Evolutionary conservation across 2,797 vertebrate species (phyloP).

Genomic region (Macropus fuliginosus): DNA sequence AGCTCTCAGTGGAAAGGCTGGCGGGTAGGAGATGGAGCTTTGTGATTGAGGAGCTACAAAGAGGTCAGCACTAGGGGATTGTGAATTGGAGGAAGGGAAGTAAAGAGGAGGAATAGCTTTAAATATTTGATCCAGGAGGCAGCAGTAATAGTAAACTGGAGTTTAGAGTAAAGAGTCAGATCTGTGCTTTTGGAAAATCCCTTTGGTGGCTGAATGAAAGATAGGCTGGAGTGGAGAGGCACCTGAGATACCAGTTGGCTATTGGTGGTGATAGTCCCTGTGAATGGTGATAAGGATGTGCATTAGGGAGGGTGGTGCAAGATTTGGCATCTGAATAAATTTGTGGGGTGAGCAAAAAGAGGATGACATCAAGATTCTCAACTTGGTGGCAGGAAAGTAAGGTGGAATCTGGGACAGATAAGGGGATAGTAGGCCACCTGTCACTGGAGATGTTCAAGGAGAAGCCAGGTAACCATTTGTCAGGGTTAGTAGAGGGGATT

Average conservation of each 20-base stretch:
- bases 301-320: background rate
- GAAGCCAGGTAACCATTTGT: background rate
- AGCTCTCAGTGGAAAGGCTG: background rate
- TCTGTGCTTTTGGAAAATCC: background rate
- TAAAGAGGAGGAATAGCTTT: background rate
- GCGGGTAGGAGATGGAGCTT: background rate
- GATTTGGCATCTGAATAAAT: background rate
- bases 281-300: background rate
- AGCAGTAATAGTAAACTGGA: background rate
- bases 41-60: background rate
- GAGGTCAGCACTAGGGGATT: background rate
- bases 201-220: background rate
- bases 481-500: background rate
- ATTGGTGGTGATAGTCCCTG: background rate
- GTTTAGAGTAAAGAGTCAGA: background rate
- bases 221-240: background rate
- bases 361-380: background rate
- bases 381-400: background rate
- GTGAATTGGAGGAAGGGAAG: background rate
- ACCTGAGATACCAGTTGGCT: background rate
- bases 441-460: background rate
- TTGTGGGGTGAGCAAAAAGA: background rate
- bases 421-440: background rate
- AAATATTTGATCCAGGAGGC: background rate
- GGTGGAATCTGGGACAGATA: background rate